Percentiles rank a stretch among this genome's conserved stretches.
Evolutionary conservation across 1,140 invertebrate species (phyloP).

Genomic region (Orchestia grillus): DNA sequence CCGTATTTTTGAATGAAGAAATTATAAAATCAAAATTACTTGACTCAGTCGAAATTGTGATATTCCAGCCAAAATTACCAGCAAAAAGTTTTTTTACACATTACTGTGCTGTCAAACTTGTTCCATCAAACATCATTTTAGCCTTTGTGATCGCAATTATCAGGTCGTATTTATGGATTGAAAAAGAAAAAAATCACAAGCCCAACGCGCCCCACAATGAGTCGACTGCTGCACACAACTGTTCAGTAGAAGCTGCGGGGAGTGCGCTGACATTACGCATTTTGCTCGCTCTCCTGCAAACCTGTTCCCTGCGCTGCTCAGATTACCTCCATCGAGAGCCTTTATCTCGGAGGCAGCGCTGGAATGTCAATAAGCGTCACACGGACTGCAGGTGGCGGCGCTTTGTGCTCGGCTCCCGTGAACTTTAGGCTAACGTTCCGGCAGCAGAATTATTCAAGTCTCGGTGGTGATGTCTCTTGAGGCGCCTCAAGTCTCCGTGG

Average conservation of each 20-base stretch:
- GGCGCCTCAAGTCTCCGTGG: not conserved
- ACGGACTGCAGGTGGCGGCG: not conserved
- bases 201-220: too few species aligned
- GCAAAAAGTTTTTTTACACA: not conserved
- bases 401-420: not conserved
- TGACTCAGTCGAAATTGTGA: too few species aligned
- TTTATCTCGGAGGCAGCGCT: not conserved
- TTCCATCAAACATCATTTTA: not conserved
- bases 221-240: not conserved
- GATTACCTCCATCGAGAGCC: not conserved
- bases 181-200: not conserved
- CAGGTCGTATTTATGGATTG: not conserved
- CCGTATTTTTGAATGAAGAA: too few species aligned
- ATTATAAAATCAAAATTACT: too few species aligned
- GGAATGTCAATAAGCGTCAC: not conserved
- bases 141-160: not conserved
- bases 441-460: not conserved
- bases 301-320: not conserved
- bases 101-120: not conserved
- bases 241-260: not conserved
- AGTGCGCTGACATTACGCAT: not conserved
- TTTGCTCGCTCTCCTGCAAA: not conserved
- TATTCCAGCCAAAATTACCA: too few species aligned
- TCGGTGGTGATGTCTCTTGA: not conserved
- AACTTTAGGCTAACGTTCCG: not conserved